Evolutionary conservation across 2,113 vertebrate species (phyloP).

Genomic region (Pteruthius melanotis): DNA sequence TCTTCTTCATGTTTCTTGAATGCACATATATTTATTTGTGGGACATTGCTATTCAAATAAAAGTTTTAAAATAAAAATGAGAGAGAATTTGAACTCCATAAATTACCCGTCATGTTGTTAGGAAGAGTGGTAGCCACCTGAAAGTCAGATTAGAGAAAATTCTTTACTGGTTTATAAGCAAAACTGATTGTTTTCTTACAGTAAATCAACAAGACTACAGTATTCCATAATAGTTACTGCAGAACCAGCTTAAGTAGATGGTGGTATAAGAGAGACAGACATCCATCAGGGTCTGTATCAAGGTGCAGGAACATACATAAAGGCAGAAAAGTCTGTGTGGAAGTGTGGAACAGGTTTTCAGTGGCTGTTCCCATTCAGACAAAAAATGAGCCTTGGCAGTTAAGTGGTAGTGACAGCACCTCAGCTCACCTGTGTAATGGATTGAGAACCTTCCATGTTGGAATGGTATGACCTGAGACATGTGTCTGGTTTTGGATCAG

Average conservation of each 20-base stretch:
- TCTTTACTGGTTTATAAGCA: neutral
- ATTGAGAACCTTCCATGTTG: neutral
- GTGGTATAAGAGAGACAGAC: neutral
- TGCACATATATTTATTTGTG: neutral
- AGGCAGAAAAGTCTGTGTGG: rapidly evolving
- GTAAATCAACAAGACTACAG: neutral
- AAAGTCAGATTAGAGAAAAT: neutral
- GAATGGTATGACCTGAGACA: rapidly evolving
- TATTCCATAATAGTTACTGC: neutral
- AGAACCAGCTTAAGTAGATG: neutral
- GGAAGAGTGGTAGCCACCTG: neutral
- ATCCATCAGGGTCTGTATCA: neutral
- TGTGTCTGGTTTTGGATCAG: neutral
- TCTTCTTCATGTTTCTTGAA: neutral
- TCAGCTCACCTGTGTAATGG: neutral
- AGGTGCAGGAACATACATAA: neutral
- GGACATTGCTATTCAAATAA: neutral
- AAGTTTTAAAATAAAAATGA: neutral
- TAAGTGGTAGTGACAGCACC: neutral
- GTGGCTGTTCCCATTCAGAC: neutral
- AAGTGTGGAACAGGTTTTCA: neutral
- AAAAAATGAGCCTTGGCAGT: neutral
- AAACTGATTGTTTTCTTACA: neutral
- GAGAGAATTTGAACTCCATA: neutral
- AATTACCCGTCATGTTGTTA: neutral